Percentiles rank a stretch among this genome's conserved stretches.
These are phyloP conservation scores for Eumeta japonica DNA, from an alignment of 1,140 invertebrate genomes.

Conservation along the genomic window DNA sequence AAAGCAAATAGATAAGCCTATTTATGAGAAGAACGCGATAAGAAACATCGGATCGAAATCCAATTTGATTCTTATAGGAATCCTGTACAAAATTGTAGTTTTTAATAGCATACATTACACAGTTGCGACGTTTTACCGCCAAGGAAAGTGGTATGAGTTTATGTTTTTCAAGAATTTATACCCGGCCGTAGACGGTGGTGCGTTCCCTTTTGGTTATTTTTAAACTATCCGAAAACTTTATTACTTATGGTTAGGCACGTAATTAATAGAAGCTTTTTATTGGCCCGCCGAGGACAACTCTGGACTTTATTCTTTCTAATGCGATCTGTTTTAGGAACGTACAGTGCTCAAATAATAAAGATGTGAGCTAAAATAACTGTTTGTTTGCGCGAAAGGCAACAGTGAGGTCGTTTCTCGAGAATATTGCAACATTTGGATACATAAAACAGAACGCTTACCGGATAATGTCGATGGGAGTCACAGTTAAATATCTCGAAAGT, in stretches of 20 bases:
- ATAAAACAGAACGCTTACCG: too few relatives aligned
- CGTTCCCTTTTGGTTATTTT: conserved; percentile 46
- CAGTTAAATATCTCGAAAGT: too few relatives aligned
- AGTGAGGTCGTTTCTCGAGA: too few relatives aligned
- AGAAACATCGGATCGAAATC: conserved; percentile 25
- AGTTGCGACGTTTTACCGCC: conserved; percentile 20
- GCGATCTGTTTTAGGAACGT: too few relatives aligned
- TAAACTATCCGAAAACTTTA: conserved; percentile 52
- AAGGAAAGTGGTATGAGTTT: conserved; percentile 28
- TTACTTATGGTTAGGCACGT: conserved; percentile 49
- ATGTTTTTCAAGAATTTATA: conserved; percentile 57
- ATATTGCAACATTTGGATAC: too few relatives aligned
- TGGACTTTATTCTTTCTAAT: too few relatives aligned
- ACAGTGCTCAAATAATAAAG: too few relatives aligned
- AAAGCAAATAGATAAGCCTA: conserved; percentile 31
- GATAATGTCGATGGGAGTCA: too few relatives aligned
- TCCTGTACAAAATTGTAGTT: conserved; percentile 27
- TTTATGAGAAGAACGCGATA: conserved; percentile 33
- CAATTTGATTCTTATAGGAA: conserved; percentile 39
- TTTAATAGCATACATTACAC: conserved; percentile 10
- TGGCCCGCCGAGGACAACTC: too few relatives aligned
- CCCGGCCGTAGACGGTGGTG: conserved; percentile 32
- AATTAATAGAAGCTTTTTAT: conserved; percentile 56
- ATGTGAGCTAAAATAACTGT: too few relatives aligned
- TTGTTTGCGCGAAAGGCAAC: too few relatives aligned